A percentile compares a stretch with the other conserved stretches of the same genome.
phyloP scores from a whole-genome alignment of 2,797 vertebrate species.

The Pseudochirops cupreus region DNA sequence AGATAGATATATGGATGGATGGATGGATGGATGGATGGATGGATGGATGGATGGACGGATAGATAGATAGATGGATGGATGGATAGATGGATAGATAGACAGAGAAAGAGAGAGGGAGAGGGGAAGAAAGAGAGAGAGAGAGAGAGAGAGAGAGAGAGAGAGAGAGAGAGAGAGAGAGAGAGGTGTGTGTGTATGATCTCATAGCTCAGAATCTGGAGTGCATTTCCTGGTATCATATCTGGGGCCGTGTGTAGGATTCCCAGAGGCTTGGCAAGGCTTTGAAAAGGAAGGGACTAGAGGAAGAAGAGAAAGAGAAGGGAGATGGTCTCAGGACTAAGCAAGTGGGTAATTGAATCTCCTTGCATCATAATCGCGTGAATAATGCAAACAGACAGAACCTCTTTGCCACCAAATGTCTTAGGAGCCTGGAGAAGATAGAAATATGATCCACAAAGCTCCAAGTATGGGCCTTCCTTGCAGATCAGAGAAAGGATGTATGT shows the following conservation, averaged over 20 bases:
- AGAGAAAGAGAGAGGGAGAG: too few species aligned
- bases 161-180: too few species aligned
- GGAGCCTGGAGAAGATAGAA: not conserved
- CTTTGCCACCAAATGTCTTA: slow-evolving; percentile 69
- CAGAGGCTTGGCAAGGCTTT: not conserved
- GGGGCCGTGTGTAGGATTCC: not conserved
- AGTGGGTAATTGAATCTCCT: slow-evolving; percentile 92
- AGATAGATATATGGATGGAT: too few species aligned
- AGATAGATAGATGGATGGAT: too few species aligned
- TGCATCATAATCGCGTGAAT: slow-evolving; percentile 90
- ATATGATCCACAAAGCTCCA: not conserved
- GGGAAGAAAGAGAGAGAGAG: too few species aligned
- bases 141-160: too few species aligned
- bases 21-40: too few species aligned
- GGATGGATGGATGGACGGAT: too few species aligned
- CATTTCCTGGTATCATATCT: not conserved
- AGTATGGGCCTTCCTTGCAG: not conserved
- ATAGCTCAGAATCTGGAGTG: not conserved
- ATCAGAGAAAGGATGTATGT: not conserved
- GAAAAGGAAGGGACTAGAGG: not conserved
- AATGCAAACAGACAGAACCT: slow-evolving; percentile 91
- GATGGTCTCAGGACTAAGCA: slow-evolving; percentile 75
- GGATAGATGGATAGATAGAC: too few species aligned
- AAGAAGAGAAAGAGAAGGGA: not conserved
- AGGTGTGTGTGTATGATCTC: not conserved